A percentile compares a stretch with the other conserved stretches of the same genome.
phyloP scores from a whole-genome alignment of 2,113 vertebrate species.

The Perca schrenkii region DNA sequence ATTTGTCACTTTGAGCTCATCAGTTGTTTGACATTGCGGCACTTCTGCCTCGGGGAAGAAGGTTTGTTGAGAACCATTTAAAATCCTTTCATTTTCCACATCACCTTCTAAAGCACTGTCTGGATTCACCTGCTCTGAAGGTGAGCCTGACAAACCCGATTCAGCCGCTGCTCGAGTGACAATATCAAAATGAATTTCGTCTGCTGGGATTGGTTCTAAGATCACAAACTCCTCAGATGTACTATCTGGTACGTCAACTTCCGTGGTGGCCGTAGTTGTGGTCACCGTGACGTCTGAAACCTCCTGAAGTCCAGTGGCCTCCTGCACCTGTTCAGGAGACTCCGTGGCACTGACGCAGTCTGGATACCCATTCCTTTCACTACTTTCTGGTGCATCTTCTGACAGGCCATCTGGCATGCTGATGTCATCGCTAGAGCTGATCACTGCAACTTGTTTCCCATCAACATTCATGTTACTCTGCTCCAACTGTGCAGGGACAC shows the following conservation, averaged over 20 bases:
- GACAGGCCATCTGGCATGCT: conserved; percentile 40
- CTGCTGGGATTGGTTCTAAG: conserved; percentile 64
- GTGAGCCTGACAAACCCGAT: conserved; percentile 63
- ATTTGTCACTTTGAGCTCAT: conserved; percentile 18
- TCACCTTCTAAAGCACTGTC: conserved; percentile 12
- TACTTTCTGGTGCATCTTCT: conserved; percentile 25
- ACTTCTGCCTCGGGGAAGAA: conserved; percentile 9
- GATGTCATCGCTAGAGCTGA: conserved; percentile 57
- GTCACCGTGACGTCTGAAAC: conserved; percentile 10
- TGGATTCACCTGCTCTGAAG: conserved; percentile 43
- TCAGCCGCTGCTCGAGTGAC: conserved; percentile 74
- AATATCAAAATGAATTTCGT: conserved; percentile 70
- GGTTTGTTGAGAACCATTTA: conserved; percentile 40
- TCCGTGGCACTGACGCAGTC: conserved; percentile 37
- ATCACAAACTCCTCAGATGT: conserved; percentile 70
- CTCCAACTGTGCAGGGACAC: conserved; percentile 42
- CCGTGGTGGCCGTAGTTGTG: background rate
- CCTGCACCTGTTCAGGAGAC: conserved; percentile 49
- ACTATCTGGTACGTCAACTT: conserved; percentile 41
- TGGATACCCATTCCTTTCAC: conserved; percentile 23
- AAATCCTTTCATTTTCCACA: conserved; percentile 22
- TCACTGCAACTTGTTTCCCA: conserved; percentile 47
- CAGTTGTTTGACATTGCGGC: conserved; percentile 18
- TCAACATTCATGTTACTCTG: conserved; percentile 29
- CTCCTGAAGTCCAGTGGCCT: conserved; percentile 31